Evolutionary conservation across 2,113 vertebrate genomes (phyloP), one percentile per base, ranked within the genome.

Genomic region (Caretta caretta): DNA sequence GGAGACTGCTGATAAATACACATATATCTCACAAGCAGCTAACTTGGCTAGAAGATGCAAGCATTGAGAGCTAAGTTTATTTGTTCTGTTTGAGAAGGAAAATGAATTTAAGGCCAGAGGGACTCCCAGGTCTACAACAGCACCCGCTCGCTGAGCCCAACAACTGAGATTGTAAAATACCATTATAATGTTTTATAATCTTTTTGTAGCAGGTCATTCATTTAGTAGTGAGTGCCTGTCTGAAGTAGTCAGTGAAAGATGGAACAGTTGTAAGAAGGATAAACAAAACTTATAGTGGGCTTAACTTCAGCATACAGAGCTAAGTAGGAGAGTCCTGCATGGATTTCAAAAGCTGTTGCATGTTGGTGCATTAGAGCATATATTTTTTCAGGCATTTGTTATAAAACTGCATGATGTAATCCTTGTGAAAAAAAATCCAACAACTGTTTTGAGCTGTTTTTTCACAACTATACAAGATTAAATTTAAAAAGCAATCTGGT

Each of bases 401-500:
- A 29, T 88, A 29, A 27, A 88, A 19, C 48, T 5, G 5, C 57
- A 16, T 20, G n/a, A 51, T 6, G 49, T 76, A 5, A 48, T 51
- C n/a, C 42, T 53, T 6, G 0, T 11, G 4, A 72, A 3, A 5
- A 19, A 83, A 20, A 42, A 54, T 49, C n/a, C 19, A 75, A 72
- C 17, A 76, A 51, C n/a, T 69, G 72, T 62, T 79, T 2, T 14
- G 25, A 27, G 72, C 27, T 92, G 12, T 46, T 16, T 51, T 49
- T 54, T 16, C 59, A 62, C 59, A 62, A 3, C 49, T 17, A 22
- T 3, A 35, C 49, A 88, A 72, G 72, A 56, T 20, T 3, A 25
- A 1, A 65, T 31, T 22, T 72, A 76, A 53, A 1, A 72, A 0
- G 25, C 1, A 22, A 3, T 0, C 38, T 38, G 53, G 48, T 46